Percentiles rank a stretch among this genome's conserved stretches.
Evolutionary conservation across 2,797 vertebrate species (phyloP).

Genomic region (Enteromius argenteus): DNA sequence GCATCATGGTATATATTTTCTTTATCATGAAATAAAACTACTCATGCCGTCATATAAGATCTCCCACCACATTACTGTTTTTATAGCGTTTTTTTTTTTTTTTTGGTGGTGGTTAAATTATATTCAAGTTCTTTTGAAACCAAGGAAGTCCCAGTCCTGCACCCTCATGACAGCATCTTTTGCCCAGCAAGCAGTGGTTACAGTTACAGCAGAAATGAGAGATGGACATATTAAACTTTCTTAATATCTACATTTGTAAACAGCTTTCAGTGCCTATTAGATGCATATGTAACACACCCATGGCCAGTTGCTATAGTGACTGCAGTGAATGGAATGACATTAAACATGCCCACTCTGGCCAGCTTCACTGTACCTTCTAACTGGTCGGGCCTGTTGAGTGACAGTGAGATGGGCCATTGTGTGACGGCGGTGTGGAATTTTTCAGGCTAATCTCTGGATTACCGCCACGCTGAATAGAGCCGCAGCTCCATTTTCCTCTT

Average conservation of each 20-base stretch:
- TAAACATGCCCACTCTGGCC: slow-evolving; percentile 26
- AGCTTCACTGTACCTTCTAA: slow-evolving; percentile 8
- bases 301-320: slow-evolving; percentile 53
- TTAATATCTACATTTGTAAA: slow-evolving; percentile 5
- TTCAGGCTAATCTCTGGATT: slow-evolving; percentile 53
- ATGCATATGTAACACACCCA: slow-evolving; percentile 31
- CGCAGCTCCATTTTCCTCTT: slow-evolving; percentile 47
- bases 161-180: background rate
- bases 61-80: background rate
- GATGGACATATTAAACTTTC: slow-evolving; percentile 26
- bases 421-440: slow-evolving; percentile 37
- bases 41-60: too few relatives aligned
- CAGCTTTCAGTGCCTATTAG: slow-evolving; percentile 17
- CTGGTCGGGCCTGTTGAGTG: slow-evolving; percentile 47
- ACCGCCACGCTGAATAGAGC: slow-evolving; percentile 29
- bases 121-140: background rate
- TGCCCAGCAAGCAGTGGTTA: slow-evolving; percentile 4
- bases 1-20: too few relatives aligned
- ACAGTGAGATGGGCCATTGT: slow-evolving; percentile 35
- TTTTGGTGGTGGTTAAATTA: background rate
- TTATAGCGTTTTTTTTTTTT: background rate
- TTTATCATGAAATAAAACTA: too few relatives aligned
- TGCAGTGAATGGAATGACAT: slow-evolving; percentile 2
- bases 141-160: background rate
- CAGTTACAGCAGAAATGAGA: background rate